Evolutionary conservation across 2,888 invertebrate species (phyloP), one percentile per base, ranked within the genome.

Genomic region (Steinernema scapterisci): DNA sequence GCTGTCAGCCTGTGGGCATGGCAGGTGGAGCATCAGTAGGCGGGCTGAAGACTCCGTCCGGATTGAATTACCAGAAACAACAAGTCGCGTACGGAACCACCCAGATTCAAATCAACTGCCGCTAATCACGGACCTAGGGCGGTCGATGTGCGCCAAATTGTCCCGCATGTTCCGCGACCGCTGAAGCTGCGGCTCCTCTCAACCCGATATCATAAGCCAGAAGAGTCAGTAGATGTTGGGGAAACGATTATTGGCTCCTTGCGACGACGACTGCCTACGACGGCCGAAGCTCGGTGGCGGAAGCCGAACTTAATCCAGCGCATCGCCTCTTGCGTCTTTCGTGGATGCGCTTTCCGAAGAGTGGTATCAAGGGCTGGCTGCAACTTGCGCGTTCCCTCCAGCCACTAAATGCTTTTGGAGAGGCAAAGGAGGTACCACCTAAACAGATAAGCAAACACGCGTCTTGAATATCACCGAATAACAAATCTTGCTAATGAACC

Each of bases 1-100:
- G 63, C 63, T 63, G 63, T 63, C 63, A 63, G 63, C 63, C 63
- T 63, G 63, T 63, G 63, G 63, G 63, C 63, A 63, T 63, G 63
- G 63, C 63, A 63, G 63, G 63, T 63, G 63, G 63, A 63, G 63
- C 63, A 63, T 63, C 63, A 63, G 63, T 21, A 63, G 63, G 63
- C 63, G 63, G 63, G 63, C 63, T 63, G 63, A 63, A 63, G 63
- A 63, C 63, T 31, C 63, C 63, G 63, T 63, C 63, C 63, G 63
- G 63, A 63, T 63, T 63, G 63, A 63, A 63, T 63, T 63, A 63
- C 63, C 63, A 63, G 63, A 63, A 63, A 63, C 63, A 63, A 63
- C 63, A 63, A 63, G 63, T 63, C 63, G 63, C 63, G 63, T 63
- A 63, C 63, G 63, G 63, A 63, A 63, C 63, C 63, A 63, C 63